phyloP scores from a whole-genome alignment of 2,888 invertebrate species.

The Tricholauxania praeusta region DNA sequence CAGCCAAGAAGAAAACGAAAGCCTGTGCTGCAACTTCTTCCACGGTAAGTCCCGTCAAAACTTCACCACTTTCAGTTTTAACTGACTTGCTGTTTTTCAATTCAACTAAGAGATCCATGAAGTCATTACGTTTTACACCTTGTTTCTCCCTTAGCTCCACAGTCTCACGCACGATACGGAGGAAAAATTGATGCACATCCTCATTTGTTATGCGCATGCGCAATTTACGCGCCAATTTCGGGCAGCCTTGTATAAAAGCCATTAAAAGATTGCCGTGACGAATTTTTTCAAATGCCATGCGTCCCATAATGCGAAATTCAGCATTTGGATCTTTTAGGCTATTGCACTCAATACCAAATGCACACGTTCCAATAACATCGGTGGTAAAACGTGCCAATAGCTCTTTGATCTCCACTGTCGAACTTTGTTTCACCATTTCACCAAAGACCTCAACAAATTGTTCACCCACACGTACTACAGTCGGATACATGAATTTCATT shows the following conservation, averaged over 20 bases:
- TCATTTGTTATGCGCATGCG: conserved; percentile 43
- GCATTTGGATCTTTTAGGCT: conserved; percentile 58
- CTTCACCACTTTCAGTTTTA: conserved; percentile 44
- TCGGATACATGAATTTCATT: conserved; percentile 66
- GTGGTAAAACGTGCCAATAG: conserved; percentile 63
- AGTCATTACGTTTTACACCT: conserved; percentile 67
- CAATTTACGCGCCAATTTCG: conserved; percentile 41
- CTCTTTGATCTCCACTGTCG: conserved; percentile 50
- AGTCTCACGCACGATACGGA: conserved; percentile 61
- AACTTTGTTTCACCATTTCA: conserved; percentile 32
- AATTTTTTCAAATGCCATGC: conserved; percentile 44
- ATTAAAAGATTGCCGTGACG: conserved; percentile 26
- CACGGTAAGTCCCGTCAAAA: conserved; percentile 53
- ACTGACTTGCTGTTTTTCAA: conserved; percentile 52
- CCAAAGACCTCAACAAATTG: conserved; percentile 31
- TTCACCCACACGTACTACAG: conserved; percentile 53
- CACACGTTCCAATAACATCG: conserved; percentile 67
- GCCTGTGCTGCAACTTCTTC: conserved; percentile 70
- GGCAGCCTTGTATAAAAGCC: conserved; percentile 33
- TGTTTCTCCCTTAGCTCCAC: conserved; percentile 61
- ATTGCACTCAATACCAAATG: conserved; percentile 66
- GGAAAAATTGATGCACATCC: conserved; percentile 55
- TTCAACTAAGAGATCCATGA: conserved; percentile 68
- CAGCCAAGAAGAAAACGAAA: conserved; percentile 70
- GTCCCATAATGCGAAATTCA: conserved; percentile 53